Base-by-base conservation (phyloP, 2,113 vertebrate species). In the Polypterus senegalus region DNA sequence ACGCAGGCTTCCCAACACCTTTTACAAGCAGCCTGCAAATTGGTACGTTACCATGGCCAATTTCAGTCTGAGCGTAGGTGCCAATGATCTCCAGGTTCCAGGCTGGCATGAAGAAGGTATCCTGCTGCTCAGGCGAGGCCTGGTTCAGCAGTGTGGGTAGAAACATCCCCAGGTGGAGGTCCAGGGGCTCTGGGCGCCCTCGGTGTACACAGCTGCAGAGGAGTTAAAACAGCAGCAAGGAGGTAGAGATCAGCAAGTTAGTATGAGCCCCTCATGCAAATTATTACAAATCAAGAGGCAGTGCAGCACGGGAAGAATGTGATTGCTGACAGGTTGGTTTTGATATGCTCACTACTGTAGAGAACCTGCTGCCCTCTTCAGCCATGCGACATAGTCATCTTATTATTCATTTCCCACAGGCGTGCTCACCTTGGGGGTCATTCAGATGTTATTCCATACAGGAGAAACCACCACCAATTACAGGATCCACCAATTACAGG, bases 51-150 rank as follows among this genome's bases (percentile, higher is more conserved):
- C 96, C 96, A 88, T 99, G 96, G 77, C 96, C 96, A 82, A 99
- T 95, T 81, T 99, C 96, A 72, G 96, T 99, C 84, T 99, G 96
- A 44, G 96, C 95, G 69, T 99, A 99, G 80, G 93, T 98, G 88
- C 95, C 96, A 86, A 92, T 91, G 88, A 99, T 94, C 84, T 96
- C 81, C 84, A 98, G 84, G 80, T 92, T 96, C 96, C 96, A 99
- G 74, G 96, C 88, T 4, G 91, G 91, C 76, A 93, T 93, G 92
- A 99, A 98, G 93, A 94, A 92, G 60, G 85, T 83, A 62, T 98
- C 87, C 77, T 97, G 94, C 79, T 99, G 96, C 67, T 92, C 91
- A 61, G 83, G 79, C 51, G 93, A 93, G 72, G 95, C 92, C 87
- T 99, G 96, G 82, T 92, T 93, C 77, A 99, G 88, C 66, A 99